Evolutionary conservation across 2,113 vertebrate genomes (phyloP).

Genomic region (Smithornis capensis): DNA sequence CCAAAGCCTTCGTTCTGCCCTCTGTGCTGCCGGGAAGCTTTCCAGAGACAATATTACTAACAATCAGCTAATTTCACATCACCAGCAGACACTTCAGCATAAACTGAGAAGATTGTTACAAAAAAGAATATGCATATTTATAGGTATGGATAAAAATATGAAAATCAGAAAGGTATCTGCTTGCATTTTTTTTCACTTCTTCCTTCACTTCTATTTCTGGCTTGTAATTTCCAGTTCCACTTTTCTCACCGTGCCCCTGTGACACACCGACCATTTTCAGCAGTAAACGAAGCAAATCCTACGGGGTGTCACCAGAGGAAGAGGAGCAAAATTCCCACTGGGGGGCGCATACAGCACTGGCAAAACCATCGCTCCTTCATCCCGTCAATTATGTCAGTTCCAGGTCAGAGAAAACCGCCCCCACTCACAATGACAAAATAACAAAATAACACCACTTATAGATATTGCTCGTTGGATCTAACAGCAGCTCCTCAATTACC

Average conservation of each 20-base stretch:
- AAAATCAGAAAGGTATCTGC: neutral
- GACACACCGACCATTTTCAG: neutral
- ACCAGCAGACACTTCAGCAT: neutral
- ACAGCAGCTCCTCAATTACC: neutral
- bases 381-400: neutral
- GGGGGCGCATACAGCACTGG: slow-evolving; percentile 49
- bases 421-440: neutral
- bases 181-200: neutral
- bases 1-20: neutral
- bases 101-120: neutral
- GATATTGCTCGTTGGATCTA: neutral
- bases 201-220: neutral
- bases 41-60: neutral
- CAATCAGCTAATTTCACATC: neutral
- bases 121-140: neutral
- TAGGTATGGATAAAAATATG: neutral
- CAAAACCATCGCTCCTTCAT: slow-evolving; percentile 12
- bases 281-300: neutral
- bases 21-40: neutral
- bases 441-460: neutral
- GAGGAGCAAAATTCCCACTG: slow-evolving; percentile 28
- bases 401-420: neutral
- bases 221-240: neutral
- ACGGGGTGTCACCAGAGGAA: neutral
- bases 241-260: neutral